Evolutionary conservation across 2,113 vertebrate genomes (phyloP), one percentile per base, ranked within the genome.

Genomic region (Phylloscopus whistleri): DNA sequence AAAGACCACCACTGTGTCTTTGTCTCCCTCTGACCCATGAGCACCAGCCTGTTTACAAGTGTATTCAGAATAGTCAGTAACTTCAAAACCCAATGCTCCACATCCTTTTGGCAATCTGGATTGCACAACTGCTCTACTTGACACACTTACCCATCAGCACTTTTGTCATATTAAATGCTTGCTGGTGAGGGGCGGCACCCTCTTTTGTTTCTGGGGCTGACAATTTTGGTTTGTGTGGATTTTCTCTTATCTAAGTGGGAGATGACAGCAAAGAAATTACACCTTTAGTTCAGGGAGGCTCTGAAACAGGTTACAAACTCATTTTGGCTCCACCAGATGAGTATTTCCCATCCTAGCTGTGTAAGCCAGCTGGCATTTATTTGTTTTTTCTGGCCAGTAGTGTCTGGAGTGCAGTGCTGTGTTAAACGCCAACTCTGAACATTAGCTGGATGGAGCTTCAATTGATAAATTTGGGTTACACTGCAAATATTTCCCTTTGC

Each of bases 1-100:
- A 90, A 75, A 89, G 95, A 93, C 82, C 84, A 94, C 83, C 80
- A 31, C 66, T 70, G 90, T 87, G 92, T 89, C 86, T 95, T 91
- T 88, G 78, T 90, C 72, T 95, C 55, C 41, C 17, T 92, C 56
- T 84, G 90, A 92, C 58, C 95, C 87, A 89, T 3, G 21, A 92
- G 44, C 23, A 90, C 13, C 24, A 86, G 53, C 30, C 58, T 76
- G 53, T 87, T 90, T 76, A 69, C 55, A 39, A 82, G 21, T 48
- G 23, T 19, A 63, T 82, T 72, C 66, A 62, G 46, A 72, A 37
- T 3, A 77, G 46, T 43, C 55, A 39, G 33, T 46, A 49, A 41
- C 28, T 76, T 93, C 53, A 63, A 75, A 88, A 72, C 46, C 23
- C 44, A 31, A 1, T 26, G 31, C 52, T 59, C 20, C 24, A 4